A percentile compares a stretch with the other conserved stretches of the same genome.
Evolutionary conservation across 1,140 invertebrate species (phyloP).

Genomic region (Rhynchophorus ferrugineus): DNA sequence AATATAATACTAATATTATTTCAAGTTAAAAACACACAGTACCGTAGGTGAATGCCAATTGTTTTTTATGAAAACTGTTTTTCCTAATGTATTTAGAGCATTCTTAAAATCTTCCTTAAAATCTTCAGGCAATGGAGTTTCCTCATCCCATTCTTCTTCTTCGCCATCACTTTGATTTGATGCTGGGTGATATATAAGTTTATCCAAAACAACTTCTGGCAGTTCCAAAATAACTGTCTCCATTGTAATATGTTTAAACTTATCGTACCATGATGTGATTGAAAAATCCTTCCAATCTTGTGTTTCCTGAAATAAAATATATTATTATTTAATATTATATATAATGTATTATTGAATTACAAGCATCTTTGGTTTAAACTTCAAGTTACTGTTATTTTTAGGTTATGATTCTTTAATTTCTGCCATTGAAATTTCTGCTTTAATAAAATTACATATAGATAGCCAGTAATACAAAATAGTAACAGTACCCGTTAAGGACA

Average conservation of each 20-base stretch:
- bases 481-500: no score
- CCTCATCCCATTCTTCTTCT: neutral
- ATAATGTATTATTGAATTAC: no score
- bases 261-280: conserved; percentile 33
- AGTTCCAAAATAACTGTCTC: conserved; percentile 33
- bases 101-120: conserved; percentile 30
- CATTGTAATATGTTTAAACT: conserved; percentile 29
- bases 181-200: conserved; percentile 22
- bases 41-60: conserved; percentile 37
- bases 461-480: no score
- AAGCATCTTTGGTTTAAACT: no score
- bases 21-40: no score
- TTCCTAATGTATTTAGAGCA: conserved; percentile 29
- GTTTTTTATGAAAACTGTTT: conserved; percentile 35
- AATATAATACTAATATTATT: conserved; percentile 5
- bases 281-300: conserved; percentile 36
- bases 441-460: no score
- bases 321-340: no score
- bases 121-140: conserved; percentile 5
- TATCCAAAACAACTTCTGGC: conserved; percentile 27
- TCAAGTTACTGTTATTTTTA: no score
- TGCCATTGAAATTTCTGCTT: no score
- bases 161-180: conserved; percentile 20
- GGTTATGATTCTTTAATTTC: no score
- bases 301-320: conserved; percentile 27